Evolutionary conservation across 1,140 invertebrate genomes (phyloP), one percentile per base, ranked within the genome.

Genomic region (Euura lappo): DNA sequence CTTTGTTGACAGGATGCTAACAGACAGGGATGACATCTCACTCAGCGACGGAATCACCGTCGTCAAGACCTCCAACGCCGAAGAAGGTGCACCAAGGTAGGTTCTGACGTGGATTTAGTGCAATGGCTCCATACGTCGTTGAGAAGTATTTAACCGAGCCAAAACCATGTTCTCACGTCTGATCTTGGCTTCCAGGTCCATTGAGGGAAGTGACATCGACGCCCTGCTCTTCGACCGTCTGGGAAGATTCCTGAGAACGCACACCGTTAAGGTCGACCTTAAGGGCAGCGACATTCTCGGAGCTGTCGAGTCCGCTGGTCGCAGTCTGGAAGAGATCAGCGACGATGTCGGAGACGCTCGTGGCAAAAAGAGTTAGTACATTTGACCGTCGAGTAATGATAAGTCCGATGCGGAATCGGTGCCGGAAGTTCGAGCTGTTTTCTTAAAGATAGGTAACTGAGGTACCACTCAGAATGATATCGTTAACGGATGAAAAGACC

Each of bases 251-350:
- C 85, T 96, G 46, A 91, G 91, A 79, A 92, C 93, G 0, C 94
- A 95, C 86, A 92, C 93, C 42, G 87, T 96, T 69, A 94, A 94
- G 81, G 91, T 96, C n/a, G 94, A 96, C 85, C 88, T 96, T 66
- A 95, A 95, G 85, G 94, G 94, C 44, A 91, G 90, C 70, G 94
- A 96, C 79, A 93, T 95, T n/a, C 89, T 95, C 3, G 93, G 93
- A 72, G 92, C 93, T 2, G 93, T 95, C 44, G 91, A 92, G 69
- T 93, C 92, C 45, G 92, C 91, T n/a, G 94, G 94, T 7, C 90
- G 94, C 64, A 93, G 93, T 66, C 87, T 95, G 44, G 92, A 93
- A 78, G 93, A 95, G 78, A 90, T 90, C 66, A 91, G 91, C 74
- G 91, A 94, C 69, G 90, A 89, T 47, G 87, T 89, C 43, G 92